Evolutionary conservation across 2,797 vertebrate genomes (phyloP), one percentile per base, ranked within the genome.

Genomic region (Moxostoma hubbsi): DNA sequence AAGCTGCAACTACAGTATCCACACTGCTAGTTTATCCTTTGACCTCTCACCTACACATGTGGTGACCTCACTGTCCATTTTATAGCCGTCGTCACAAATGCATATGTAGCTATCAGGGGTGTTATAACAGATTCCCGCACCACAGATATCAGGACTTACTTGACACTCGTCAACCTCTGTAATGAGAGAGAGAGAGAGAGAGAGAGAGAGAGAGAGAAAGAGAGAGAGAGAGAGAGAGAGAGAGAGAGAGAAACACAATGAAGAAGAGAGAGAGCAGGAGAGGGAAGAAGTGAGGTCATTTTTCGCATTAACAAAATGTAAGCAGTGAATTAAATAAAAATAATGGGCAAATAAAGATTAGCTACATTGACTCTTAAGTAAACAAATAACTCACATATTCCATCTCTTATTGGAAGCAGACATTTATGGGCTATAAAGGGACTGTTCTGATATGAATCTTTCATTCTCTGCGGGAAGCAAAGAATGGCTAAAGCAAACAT

Each of bases 121-220:
- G 91, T 99, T 97, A 88, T 97, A 93, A 81, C 98, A 99, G 79
- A 96, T 87, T 49, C 97, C 98, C 9, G 90, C 91, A 81, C 96
- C 97, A 87, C 97, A 99, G 79, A 99, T 97, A 80, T 94, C 91
- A 9, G 96, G 96, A 85, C 94, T 96, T 82, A 99, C 92, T 43
- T 93, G 92, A 82, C 98, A 99, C 83, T 99, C 97, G 2, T 98
- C 95, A 89, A 99, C 96, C 91, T 98, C 98, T 99, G 91, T 68
- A 82, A 59, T 82, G 79, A 88, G 13, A 88, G 80, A 82, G 55
- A 74, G 5, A 81, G 46, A 79, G 6, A 24, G 57, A 73, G 15
- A 59, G 24, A 53, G 45, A 59, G 9, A 67, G 59, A 69, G 57
- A 58, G 36, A 50, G 18, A 12, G 53, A n/a, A 2, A 24, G 18